Percentiles rank a stretch among this genome's conserved stretches.
Conservation (phyloP, 2,113 vertebrate genomes). For the Notechis scutatus region DNA sequence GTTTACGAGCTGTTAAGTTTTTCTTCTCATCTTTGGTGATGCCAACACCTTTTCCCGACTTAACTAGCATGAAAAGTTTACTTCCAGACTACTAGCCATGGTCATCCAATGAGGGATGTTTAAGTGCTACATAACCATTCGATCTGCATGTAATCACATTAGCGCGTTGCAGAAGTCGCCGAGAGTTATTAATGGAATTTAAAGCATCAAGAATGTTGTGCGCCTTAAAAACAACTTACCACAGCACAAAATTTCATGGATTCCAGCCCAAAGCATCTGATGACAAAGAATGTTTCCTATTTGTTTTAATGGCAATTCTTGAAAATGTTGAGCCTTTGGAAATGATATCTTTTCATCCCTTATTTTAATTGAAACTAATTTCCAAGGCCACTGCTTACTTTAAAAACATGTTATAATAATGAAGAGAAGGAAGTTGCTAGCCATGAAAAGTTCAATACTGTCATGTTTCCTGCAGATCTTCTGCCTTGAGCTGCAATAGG, state of each 20-base stretch:
- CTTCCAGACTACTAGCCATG: not conserved
- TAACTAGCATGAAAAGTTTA: not conserved
- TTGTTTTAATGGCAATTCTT: not conserved
- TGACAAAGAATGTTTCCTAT: not conserved
- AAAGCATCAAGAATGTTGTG: not conserved
- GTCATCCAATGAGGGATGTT: not conserved
- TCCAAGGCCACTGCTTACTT: not conserved
- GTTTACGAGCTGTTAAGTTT: not conserved
- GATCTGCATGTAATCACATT: not conserved
- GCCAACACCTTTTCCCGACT: not conserved
- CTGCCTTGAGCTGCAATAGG: not conserved
- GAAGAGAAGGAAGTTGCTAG: not conserved
- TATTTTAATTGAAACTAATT: not conserved
- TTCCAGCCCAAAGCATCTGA: not conserved
- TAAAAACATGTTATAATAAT: not conserved
- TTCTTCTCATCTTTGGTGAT: too few species aligned
- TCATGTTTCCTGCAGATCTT: not conserved
- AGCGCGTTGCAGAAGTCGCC: not conserved
- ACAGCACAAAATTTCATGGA: not conserved
- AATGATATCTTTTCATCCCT: not conserved
- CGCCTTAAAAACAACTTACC: not conserved
- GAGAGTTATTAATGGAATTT: not conserved
- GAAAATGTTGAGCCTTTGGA: not conserved
- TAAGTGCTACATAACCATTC: not conserved
- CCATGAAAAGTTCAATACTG: not conserved